Evolutionary conservation across 2,113 vertebrate species (phyloP).

Genomic region (Platichthys flesus): DNA sequence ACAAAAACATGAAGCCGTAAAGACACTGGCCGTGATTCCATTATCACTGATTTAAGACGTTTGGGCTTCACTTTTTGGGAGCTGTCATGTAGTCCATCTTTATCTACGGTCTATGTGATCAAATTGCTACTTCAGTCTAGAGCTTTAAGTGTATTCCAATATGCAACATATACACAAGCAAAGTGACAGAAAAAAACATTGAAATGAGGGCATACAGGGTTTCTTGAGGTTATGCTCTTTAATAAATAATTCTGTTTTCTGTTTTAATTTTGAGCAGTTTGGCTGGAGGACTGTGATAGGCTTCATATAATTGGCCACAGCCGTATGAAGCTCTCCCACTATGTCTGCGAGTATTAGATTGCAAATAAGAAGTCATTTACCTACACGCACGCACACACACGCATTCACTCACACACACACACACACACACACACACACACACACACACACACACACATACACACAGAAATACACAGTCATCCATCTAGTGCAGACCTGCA

Average conservation of each 20-base stretch:
- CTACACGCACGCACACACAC: background rate
- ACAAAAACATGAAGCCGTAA: conserved; percentile 2
- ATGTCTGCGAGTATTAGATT: conserved; percentile 41
- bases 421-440: conserved; percentile 10
- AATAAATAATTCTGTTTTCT: conserved; percentile 2
- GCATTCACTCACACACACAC: conserved; percentile 5
- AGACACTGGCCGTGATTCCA: conserved; percentile 7
- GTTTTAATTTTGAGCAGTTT: background rate
- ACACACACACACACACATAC: conserved; percentile 18
- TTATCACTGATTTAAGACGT: background rate
- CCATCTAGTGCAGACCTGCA: conserved; percentile 45
- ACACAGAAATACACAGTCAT: conserved; percentile 27
- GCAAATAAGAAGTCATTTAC: conserved; percentile 57
- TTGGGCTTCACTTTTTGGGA: no score
- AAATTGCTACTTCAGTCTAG: no score
- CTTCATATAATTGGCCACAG: conserved; percentile 15
- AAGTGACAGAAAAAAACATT: no score
- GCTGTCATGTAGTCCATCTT: no score
- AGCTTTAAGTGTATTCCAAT: no score
- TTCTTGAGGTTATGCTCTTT: no score
- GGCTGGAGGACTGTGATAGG: background rate
- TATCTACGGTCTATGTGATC: no score
- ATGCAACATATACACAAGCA: no score
- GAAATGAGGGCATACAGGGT: no score
- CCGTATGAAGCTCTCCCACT: background rate